Evolutionary conservation across 2,888 invertebrate genomes (phyloP), one percentile per base, ranked within the genome.

Genomic region (Scaptomyza polygonia): DNA sequence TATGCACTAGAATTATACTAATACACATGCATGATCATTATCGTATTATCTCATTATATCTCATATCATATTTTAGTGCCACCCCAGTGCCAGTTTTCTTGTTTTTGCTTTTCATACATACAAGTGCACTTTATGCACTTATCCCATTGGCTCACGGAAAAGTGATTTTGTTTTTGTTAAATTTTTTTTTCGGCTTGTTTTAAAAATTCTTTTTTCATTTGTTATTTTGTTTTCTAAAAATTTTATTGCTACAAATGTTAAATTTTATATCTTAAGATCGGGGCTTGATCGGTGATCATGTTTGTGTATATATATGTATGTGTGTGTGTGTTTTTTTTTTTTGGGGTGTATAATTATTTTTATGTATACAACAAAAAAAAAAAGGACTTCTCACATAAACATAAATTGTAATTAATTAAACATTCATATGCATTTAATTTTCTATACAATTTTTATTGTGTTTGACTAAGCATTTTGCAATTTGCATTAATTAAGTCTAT

Each of bases 401-500:
- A 71, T 67, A 80, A 71, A 84, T 66, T 65, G 71, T 77, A 74
- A 86, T 78, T 86, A 86, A 80, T 86, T 80, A 80, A 86, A 86
- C 67, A 81, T 81, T 86, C 53, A 65, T 80, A 72, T 72, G 79
- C 75, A 77, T 68, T 76, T 76, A 87, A 82, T 82, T 82, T 85
- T 85, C 82, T 82, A 82, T 87, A 82, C 82, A 82, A 82, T 77
- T 79, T 85, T 74, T 72, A 72, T 74, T 67, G 73, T 74, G 77
- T 82, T 82, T 87, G 82, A 82, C 82, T 82, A 82, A 87, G 87
- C 79, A 87, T 81, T 79, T 72, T 81, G 78, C 82, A 77, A 78
- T 76, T 84, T 86, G 79, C 78, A 76, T 83, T 83, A 87, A 83
- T 83, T 83, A 88, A 86, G 72, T 86, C 86, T 84, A 86, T 86